Conservation (phyloP, 2,888 invertebrate genomes). For the Girardia tigrina region DNA sequence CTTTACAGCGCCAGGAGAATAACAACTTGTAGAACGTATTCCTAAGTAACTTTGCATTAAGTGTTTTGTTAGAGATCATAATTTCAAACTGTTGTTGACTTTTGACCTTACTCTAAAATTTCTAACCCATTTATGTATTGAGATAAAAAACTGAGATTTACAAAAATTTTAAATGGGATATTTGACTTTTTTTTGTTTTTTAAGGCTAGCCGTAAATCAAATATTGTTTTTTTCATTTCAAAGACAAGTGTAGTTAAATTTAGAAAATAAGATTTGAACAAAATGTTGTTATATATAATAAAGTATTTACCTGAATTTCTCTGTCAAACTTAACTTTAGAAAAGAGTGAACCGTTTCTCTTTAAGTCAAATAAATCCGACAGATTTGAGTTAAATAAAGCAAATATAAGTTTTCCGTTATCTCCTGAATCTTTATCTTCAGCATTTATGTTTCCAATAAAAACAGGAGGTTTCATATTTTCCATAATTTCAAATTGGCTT, state of each 20-base stretch:
- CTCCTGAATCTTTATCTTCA: slow-evolving; percentile 25
- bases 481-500: slow-evolving; percentile 2
- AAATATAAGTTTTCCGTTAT: slow-evolving; percentile 21
- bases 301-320: slow-evolving; percentile 24
- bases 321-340: slow-evolving; percentile 25
- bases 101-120: too few relatives aligned
- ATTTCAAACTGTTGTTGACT: too few relatives aligned
- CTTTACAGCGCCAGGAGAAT: too few relatives aligned
- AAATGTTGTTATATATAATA: too few relatives aligned
- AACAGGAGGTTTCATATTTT: background rate
- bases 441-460: slow-evolving; percentile 20
- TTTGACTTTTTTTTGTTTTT: background rate
- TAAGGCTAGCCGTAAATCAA: background rate
- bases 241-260: background rate
- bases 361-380: background rate
- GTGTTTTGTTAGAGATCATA: too few relatives aligned
- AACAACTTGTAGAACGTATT: too few relatives aligned
- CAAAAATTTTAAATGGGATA: background rate
- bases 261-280: background rate
- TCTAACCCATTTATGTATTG: too few relatives aligned
- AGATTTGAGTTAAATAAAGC: background rate
- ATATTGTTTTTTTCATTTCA: background rate
- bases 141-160: too few relatives aligned
- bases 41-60: too few relatives aligned
- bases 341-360: slow-evolving; percentile 29